These are phyloP conservation scores for Teleopsis dalmanni DNA, from an alignment of 1,140 invertebrate genomes.

Conservation along the genomic window DNA sequence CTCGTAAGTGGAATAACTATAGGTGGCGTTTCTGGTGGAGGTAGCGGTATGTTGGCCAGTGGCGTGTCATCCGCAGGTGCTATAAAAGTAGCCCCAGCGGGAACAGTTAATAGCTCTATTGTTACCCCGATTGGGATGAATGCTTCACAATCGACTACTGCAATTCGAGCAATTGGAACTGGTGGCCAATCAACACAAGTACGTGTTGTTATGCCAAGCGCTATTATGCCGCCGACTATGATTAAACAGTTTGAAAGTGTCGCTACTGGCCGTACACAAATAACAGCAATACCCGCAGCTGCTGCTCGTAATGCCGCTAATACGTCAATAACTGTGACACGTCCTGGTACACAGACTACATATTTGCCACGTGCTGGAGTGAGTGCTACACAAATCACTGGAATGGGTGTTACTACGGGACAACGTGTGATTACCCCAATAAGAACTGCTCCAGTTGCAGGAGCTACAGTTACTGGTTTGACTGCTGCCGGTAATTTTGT, in stretches of 20 bases:
- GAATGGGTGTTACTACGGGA: slow-evolving; percentile 22
- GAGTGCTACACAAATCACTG: slow-evolving; percentile 35
- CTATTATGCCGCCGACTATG: slow-evolving; percentile 19
- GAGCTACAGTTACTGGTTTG: slow-evolving; percentile 26
- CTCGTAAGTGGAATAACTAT: not conserved
- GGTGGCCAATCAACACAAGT: slow-evolving; percentile 40
- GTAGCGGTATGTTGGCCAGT: slow-evolving; percentile 25
- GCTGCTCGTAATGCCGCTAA: slow-evolving; percentile 31
- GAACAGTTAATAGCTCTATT: slow-evolving; percentile 21
- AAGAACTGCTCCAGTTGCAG: slow-evolving; percentile 24
- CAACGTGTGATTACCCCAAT: slow-evolving; percentile 35
- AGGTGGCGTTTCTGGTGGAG: slow-evolving; percentile 14
- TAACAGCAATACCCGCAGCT: slow-evolving; percentile 39
- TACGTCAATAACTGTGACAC: slow-evolving; percentile 41
- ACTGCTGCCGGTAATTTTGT: slow-evolving; percentile 29
- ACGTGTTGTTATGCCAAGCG: slow-evolving; percentile 35
- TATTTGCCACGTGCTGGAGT: slow-evolving; percentile 37
- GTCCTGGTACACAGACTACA: slow-evolving; percentile 31
- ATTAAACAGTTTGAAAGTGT: slow-evolving; percentile 40
- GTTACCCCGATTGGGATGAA: slow-evolving; percentile 29
- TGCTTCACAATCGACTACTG: slow-evolving; percentile 27
- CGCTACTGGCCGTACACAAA: slow-evolving; percentile 35
- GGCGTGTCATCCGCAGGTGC: slow-evolving; percentile 23
- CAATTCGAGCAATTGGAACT: slow-evolving; percentile 31
- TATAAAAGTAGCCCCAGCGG: slow-evolving; percentile 31